phyloP scores from a whole-genome alignment of 2,113 vertebrate species.

The Panthera tigris region DNA sequence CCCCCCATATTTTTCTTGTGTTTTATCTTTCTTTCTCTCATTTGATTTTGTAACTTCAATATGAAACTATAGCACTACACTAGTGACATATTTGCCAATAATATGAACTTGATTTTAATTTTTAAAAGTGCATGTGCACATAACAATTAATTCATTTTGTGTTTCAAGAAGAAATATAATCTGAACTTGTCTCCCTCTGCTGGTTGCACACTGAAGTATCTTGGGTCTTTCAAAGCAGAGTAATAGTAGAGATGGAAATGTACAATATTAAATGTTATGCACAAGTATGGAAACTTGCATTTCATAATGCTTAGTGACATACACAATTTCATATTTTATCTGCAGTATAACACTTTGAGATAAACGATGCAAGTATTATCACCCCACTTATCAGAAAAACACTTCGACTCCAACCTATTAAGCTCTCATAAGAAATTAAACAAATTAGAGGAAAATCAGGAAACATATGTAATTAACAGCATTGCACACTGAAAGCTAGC shows the following conservation, averaged over 20 bases:
- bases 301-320: not conserved
- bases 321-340: not conserved
- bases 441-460: conserved; percentile 42
- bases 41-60: not conserved
- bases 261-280: not conserved
- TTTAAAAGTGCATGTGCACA: conserved; percentile 31
- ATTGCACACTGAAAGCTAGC: not conserved
- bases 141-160: conserved; percentile 61
- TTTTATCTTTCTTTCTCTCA: not conserved
- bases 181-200: conserved; percentile 85
- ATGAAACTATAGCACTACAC: not conserved
- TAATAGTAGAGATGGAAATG: conserved; percentile 33
- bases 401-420: conserved; percentile 7
- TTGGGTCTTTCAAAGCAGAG: conserved; percentile 31
- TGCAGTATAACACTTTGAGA: not conserved
- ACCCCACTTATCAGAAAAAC: conserved; percentile 23
- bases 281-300: not conserved
- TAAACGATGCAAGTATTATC: not conserved
- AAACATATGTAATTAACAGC: conserved; percentile 26
- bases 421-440: conserved; percentile 22
- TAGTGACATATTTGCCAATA: conserved; percentile 23
- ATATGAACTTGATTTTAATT: conserved; percentile 33
- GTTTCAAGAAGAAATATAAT: conserved; percentile 78
- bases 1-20: not conserved
- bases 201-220: conserved; percentile 80